Conservation (phyloP, 2,888 invertebrate genomes). For the Epinotia demarniana region DNA sequence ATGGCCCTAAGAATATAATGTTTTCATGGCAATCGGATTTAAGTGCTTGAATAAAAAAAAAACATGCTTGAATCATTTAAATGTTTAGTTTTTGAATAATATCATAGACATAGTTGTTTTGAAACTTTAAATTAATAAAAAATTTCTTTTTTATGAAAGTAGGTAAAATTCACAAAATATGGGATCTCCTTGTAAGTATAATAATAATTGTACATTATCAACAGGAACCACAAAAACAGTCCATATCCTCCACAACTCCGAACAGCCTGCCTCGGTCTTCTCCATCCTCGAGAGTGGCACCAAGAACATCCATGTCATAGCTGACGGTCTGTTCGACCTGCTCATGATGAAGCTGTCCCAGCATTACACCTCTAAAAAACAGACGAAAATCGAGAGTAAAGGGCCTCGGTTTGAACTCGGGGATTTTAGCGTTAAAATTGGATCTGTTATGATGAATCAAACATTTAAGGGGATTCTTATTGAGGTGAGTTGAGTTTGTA, state of each 20-base stretch:
- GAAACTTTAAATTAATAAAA: no score
- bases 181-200: no score
- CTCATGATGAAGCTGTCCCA: conserved; percentile 95
- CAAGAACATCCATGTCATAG: conserved; percentile 94
- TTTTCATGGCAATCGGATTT: no score
- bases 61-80: not conserved
- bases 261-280: conserved; percentile 97
- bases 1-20: no score
- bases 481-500: conserved; percentile 86
- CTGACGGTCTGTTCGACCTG: conserved; percentile 95
- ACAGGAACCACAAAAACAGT: conserved; percentile 92
- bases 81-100: no score
- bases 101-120: no score
- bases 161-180: no score
- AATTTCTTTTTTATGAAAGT: no score
- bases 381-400: conserved; percentile 94
- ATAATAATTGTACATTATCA: not conserved
- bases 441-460: conserved; percentile 96
- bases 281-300: conserved; percentile 94
- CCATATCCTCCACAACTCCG: conserved; percentile 97
- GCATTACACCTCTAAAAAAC: conserved; percentile 95
- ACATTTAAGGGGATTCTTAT: conserved; percentile 97
- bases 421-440: conserved; percentile 97
- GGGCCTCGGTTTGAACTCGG: conserved; percentile 94
- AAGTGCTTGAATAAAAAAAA: not conserved